Evolutionary conservation across 2,888 invertebrate species (phyloP), one percentile per base, ranked within the genome.

Genomic region (Apotomis betuletana): DNA sequence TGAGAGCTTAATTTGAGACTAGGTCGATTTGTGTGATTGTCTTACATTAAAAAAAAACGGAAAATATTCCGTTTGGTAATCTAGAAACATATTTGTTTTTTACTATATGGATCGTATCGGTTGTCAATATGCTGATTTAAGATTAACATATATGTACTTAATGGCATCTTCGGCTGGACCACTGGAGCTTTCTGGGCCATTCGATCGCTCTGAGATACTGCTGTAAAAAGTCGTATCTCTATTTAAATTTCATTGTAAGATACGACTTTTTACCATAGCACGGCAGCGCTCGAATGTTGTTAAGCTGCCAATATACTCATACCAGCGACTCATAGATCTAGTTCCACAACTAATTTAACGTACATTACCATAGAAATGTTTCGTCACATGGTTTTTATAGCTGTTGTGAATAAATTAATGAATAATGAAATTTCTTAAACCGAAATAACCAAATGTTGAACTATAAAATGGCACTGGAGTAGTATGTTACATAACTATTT

Each of bases 361-460:
- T 51, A 51, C 49, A 67, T 71, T 71, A 71, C 27, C 67, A 71
- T 57, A 67, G 49, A 61, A 71, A 67, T 62, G 58, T 67, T 61
- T 71, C 71, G 8, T 67, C 46, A 72, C 49, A 49, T 67, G 62
- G 41, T 52, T 67, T 44, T 67, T 71, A 72, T 44, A 41, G 36
- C 58, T 58, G 6, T 52, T 36, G 57, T 67, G 67, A 67, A 72
- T 72, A 71, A 41, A 58, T 72, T 36, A 57, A 70, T 52, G 9
- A 51, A 58, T 63, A 63, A 59, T n/a, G 49, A 44, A 49, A 27
- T 63, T 60, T 67, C 44, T 51, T 13, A 41, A 44, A 15, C 55
- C 10, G 38, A 54, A 41, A 41, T 0, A 41, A 49, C 15, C 60
- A 27, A 67, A 58, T 58, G 67, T 51, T 46, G 67, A 41, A 13